Conservation (phyloP, 2,113 vertebrate species). For the Neodontobutis hainanensis region DNA sequence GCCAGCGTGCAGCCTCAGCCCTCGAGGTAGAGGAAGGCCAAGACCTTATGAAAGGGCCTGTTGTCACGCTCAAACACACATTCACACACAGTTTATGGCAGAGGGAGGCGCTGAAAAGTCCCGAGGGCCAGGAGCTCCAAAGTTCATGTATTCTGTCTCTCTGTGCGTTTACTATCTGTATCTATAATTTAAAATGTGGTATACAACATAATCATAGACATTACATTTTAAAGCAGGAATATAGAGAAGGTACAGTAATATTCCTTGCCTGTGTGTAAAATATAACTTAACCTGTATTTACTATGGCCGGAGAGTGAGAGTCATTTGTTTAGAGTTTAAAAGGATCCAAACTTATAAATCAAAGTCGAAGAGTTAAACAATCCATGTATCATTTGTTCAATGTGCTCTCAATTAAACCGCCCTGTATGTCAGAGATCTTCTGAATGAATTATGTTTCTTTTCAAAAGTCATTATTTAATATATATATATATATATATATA, state of each 20-base stretch:
- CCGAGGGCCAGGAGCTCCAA: slow-evolving; percentile 48
- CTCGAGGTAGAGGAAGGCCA: slow-evolving; percentile 66
- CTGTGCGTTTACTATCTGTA: slow-evolving; percentile 15
- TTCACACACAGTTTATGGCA: slow-evolving; percentile 43
- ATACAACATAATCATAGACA: slow-evolving; percentile 22
- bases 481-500: no score
- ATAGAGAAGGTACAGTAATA: not conserved
- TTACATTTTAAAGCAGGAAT: slow-evolving; percentile 10
- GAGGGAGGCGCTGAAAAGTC: slow-evolving; percentile 56
- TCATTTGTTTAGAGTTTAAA: no score
- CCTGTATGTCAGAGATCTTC: no score
- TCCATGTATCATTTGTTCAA: no score
- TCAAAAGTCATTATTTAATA: no score
- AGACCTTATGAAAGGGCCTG: slow-evolving; percentile 74
- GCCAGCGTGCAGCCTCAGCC: slow-evolving; percentile 46
- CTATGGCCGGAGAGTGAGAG: no score
- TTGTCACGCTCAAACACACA: slow-evolving; percentile 57
- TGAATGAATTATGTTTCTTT: no score
- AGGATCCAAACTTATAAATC: no score
- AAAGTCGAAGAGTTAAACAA: no score
- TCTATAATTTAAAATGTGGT: slow-evolving; percentile 53
- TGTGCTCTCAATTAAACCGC: no score
- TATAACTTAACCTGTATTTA: no score
- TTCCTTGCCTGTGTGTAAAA: no score
- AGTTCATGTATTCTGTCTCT: slow-evolving; percentile 58